Conservation (phyloP, 2,113 vertebrate species). For the Xiphorhynchus elegans region DNA sequence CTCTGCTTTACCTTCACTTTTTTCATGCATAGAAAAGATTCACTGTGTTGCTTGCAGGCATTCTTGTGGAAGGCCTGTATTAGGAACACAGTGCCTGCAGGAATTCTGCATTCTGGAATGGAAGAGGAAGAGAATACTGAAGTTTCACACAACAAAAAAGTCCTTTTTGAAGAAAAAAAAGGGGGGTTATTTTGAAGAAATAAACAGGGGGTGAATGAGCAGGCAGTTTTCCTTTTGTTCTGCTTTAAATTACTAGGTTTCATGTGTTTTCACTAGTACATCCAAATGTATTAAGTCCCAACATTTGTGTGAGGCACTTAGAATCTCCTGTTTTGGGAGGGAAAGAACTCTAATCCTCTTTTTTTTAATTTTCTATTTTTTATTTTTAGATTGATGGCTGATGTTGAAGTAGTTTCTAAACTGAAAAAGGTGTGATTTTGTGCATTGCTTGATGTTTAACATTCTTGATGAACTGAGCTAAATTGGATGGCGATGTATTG, state of each 20-base stretch:
- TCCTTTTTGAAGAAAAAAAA: background rate
- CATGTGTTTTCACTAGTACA: background rate
- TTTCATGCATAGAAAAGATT: background rate
- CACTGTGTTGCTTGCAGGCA: background rate
- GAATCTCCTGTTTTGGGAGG: background rate
- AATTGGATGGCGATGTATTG: background rate
- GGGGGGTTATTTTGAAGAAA: background rate
- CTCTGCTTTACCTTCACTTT: background rate
- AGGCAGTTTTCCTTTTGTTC: background rate
- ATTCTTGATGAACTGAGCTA: background rate
- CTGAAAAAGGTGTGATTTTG: background rate
- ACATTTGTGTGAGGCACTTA: background rate
- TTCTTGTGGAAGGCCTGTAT: background rate
- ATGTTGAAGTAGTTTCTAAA: background rate
- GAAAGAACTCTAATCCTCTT: background rate
- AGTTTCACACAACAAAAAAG: background rate
- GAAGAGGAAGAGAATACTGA: background rate
- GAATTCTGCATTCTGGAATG: background rate
- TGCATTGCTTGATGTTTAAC: background rate
- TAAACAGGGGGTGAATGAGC: background rate
- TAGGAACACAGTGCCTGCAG: background rate
- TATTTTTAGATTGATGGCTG: background rate
- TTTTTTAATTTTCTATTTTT: background rate
- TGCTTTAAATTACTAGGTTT: background rate
- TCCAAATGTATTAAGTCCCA: background rate